Evolutionary conservation across 1,140 invertebrate species (phyloP), one percentile per base, ranked within the genome.

Genomic region (Drosophila tani): DNA sequence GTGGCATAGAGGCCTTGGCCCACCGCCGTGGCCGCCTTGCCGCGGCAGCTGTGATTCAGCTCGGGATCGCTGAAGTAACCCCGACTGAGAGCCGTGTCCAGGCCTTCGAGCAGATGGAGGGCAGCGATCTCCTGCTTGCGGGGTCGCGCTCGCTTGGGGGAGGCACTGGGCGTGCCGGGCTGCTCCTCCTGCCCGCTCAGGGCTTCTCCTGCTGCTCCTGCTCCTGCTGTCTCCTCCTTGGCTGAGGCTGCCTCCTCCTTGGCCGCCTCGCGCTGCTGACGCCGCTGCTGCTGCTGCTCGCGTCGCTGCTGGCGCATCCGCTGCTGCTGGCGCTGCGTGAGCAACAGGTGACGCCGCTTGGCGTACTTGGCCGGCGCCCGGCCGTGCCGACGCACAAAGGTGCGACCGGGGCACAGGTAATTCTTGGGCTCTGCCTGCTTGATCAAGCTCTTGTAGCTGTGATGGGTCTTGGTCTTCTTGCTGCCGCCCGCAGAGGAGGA

Each of bases 1-100:
- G 76, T 50, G 27, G 70, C 68, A 63, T 88, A 87, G 0, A 82
- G 62, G 0, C 73, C 77, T 0, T 68, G 73, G 24, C 51, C 79
- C 17, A 57, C 50, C 2, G 63, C n/a, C 0, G 51, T 8, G 0
- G 40, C 43, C 6, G 69, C n/a, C 57, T 69, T 45, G 27, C 66
- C 55, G 46, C 81, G 70, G 63, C 60, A 68, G 63, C 56, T 82
- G 53, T 70, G 67, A 5, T 90, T 78, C 51, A 84, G 68, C 51
- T 93, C 92, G 12, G 92, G 91, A 67, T 93, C 92, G n/a, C 92
- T 93, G 51, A 92, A 93, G 41, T 93, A 93, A 2, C 92, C 92
- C 2, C 91, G 85, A 12, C 90, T 81, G 7, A 81, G 51, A 0
- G 80, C 69, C 19, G 81, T 75, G 65, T 91, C 85, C 67, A 75